phyloP scores from a whole-genome alignment of 1,140 invertebrate genomes.

The Caerostris darwini region DNA sequence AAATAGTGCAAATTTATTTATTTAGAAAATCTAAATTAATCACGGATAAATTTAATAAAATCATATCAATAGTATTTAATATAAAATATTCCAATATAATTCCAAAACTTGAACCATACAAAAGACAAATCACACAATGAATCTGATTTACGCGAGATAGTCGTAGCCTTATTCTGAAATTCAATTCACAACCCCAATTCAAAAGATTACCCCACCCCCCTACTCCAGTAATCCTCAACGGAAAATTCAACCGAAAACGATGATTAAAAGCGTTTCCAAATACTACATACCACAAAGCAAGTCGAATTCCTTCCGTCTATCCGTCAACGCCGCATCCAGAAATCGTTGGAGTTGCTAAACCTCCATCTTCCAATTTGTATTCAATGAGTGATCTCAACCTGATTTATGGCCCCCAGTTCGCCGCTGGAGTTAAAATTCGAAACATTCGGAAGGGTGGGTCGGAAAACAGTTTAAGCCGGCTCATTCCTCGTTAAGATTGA shows the following conservation, averaged over 20 bases:
- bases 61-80: too few species aligned
- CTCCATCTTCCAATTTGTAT: conserved; percentile 42
- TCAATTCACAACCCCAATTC: too few species aligned
- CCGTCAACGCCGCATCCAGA: neutral
- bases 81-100: too few species aligned
- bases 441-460: conserved; percentile 33
- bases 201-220: too few species aligned
- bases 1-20: too few species aligned
- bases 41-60: too few species aligned
- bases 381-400: conserved; percentile 61
- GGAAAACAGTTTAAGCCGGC: conserved; percentile 18
- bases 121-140: neutral
- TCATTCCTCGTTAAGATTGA: conserved; percentile 59
- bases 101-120: too few species aligned
- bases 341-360: neutral
- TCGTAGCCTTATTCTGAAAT: too few species aligned
- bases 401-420: conserved; percentile 29
- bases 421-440: conserved; percentile 51
- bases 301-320: neutral
- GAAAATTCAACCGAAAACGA: conserved; percentile 9
- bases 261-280: conserved; percentile 46
- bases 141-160: neutral
- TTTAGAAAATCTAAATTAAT: too few species aligned
- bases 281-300: neutral
- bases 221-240: neutral